These are phyloP conservation scores for Nymphalis io DNA, from an alignment of 1,140 invertebrate genomes.

Conservation along the genomic window DNA sequence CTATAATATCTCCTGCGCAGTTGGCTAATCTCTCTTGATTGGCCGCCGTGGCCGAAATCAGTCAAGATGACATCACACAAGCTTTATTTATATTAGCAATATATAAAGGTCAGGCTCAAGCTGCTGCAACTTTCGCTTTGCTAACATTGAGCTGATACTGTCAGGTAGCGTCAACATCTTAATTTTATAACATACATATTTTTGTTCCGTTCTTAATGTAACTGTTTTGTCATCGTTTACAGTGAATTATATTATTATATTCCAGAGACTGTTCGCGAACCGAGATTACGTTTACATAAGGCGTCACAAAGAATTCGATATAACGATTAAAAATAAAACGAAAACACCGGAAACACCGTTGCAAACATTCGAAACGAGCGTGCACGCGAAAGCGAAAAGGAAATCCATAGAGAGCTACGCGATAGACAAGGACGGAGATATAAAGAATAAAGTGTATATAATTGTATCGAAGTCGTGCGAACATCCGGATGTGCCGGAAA, in stretches of 20 bases:
- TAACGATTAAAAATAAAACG: conserved; percentile 30
- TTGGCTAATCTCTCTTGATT: too few relatives aligned
- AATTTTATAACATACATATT: too few relatives aligned
- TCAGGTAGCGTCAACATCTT: too few relatives aligned
- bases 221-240: background rate
- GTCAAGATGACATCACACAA: too few relatives aligned
- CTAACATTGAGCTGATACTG: too few relatives aligned
- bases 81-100: too few relatives aligned
- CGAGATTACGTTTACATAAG: conserved; percentile 93
- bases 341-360: background rate
- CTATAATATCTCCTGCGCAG: too few relatives aligned
- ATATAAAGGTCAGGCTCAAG: too few relatives aligned
- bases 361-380: conserved; percentile 37
- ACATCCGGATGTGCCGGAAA: conserved; percentile 82
- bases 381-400: conserved; percentile 58
- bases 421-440: conserved; percentile 13
- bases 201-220: background rate
- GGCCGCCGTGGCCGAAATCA: too few relatives aligned
- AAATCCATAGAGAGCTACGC: conserved; percentile 46
- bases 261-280: conserved; percentile 89
- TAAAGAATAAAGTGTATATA: conserved; percentile 62
- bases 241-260: conserved; percentile 13
- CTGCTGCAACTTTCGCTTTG: too few relatives aligned
- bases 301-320: conserved; percentile 81
- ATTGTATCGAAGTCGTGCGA: conserved; percentile 84